These are phyloP conservation scores for Apeltes quadracus DNA, from an alignment of 2,113 vertebrate species.

Conservation along the genomic window DNA sequence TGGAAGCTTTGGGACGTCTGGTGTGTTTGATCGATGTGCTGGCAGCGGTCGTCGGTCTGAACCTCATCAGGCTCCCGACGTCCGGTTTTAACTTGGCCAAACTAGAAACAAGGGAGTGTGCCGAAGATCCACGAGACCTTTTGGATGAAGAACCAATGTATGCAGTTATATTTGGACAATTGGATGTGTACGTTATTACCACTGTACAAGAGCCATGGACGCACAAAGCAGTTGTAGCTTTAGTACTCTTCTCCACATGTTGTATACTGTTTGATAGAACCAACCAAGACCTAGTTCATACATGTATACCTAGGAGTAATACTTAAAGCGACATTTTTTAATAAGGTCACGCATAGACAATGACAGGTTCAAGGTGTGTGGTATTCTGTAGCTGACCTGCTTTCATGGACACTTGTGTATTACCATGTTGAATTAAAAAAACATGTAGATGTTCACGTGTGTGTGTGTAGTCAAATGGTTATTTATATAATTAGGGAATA, in stretches of 20 bases:
- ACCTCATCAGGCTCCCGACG: slow-evolving; percentile 56
- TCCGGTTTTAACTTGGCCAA: slow-evolving; percentile 57
- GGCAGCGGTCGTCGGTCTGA: slow-evolving; percentile 39
- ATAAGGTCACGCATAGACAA: slow-evolving; percentile 53
- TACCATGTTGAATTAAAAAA: slow-evolving; percentile 70
- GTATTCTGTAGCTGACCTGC: slow-evolving; percentile 63
- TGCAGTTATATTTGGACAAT: slow-evolving; percentile 72
- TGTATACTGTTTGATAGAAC: slow-evolving; percentile 46
- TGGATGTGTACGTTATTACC: slow-evolving; percentile 67
- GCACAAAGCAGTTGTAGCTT: slow-evolving; percentile 55
- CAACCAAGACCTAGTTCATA: slow-evolving; percentile 46
- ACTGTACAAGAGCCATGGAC: slow-evolving; percentile 54
- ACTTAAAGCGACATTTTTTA: slow-evolving; percentile 40
- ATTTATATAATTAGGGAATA: background rate
- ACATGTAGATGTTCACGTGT: slow-evolving; percentile 52
- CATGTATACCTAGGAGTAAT: slow-evolving; percentile 41
- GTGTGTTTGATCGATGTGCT: slow-evolving; percentile 32
- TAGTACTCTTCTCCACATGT: slow-evolving; percentile 53
- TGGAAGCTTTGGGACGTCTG: slow-evolving; percentile 11
- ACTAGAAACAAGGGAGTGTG: slow-evolving; percentile 37
- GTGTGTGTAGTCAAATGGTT: slow-evolving; percentile 11
- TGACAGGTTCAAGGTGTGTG: slow-evolving; percentile 57
- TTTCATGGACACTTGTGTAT: slow-evolving; percentile 68
- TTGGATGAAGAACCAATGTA: slow-evolving; percentile 39
- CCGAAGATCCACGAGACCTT: slow-evolving; percentile 25